Conservation (phyloP, 1,140 invertebrate genomes). For the Brachionus rubens region DNA sequence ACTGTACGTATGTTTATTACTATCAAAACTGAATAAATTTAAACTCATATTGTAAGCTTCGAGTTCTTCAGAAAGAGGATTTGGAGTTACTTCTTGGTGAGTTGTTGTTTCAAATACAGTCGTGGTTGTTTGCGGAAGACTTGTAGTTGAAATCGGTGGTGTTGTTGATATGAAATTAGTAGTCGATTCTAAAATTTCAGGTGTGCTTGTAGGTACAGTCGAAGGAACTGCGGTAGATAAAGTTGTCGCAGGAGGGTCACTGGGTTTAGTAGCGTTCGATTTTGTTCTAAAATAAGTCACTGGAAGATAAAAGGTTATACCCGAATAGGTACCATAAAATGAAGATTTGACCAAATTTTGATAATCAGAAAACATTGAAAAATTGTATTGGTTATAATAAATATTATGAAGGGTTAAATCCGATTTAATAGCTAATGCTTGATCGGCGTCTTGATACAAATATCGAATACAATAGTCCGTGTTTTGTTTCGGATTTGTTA, state of each 20-base stretch:
- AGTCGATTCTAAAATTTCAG: too few species aligned
- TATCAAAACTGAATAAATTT: constrained; percentile 25
- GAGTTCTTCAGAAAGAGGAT: background rate
- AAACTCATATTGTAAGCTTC: constrained; percentile 18
- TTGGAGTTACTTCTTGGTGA: too few species aligned
- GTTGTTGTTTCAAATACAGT: too few species aligned
- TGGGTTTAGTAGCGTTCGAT: background rate
- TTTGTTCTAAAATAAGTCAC: constrained; percentile 4
- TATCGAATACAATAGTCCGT: constrained; percentile 29
- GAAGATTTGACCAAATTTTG: constrained; percentile 25
- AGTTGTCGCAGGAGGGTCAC: background rate
- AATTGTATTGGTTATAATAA: constrained; percentile 39
- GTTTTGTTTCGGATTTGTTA: background rate
- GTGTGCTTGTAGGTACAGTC: too few species aligned
- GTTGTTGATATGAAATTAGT: too few species aligned
- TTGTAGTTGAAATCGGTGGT: background rate
- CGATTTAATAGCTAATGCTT: constrained; percentile 36
- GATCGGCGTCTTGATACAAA: constrained; percentile 22
- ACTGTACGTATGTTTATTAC: constrained; percentile 42
- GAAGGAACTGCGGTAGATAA: too few species aligned
- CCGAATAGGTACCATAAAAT: constrained; percentile 43
- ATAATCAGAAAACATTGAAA: constrained; percentile 29
- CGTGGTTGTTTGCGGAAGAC: background rate
- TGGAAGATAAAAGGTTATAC: constrained; percentile 30
- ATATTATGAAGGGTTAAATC: constrained; percentile 40